Evolutionary conservation across 2,797 vertebrate genomes (phyloP).

Genomic region (Nyctibius grandis): DNA sequence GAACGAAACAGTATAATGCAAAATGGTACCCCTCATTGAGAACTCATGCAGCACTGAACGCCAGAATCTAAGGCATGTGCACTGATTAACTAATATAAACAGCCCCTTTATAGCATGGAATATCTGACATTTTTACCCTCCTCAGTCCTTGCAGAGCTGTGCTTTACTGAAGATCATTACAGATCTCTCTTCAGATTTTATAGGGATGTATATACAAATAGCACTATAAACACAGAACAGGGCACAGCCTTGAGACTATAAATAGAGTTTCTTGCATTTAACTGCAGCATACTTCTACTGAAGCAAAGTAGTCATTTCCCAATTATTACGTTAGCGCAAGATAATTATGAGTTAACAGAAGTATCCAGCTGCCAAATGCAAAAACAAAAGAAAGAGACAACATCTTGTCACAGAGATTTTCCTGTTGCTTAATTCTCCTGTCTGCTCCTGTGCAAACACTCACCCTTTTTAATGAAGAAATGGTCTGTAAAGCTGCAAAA

Average conservation of each 20-base stretch:
- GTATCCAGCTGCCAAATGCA: neutral
- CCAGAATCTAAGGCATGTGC: neutral
- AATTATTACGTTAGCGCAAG: neutral
- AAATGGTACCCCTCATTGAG: neutral
- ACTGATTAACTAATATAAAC: neutral
- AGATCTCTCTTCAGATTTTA: neutral
- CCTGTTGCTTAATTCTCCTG: conserved; percentile 16
- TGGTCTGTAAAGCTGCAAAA: neutral
- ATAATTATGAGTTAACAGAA: conserved; percentile 1
- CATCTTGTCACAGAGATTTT: neutral
- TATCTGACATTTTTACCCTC: neutral
- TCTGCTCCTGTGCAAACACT: conserved; percentile 14
- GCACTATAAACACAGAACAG: neutral
- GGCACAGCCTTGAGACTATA: neutral
- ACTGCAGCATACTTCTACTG: neutral
- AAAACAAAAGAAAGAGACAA: conserved; percentile 1
- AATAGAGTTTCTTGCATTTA: neutral
- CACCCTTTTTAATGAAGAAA: conserved; percentile 33
- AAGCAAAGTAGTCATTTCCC: neutral
- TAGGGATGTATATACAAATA: neutral
- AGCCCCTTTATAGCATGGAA: neutral
- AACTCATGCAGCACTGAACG: neutral
- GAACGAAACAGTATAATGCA: neutral
- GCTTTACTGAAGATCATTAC: neutral
- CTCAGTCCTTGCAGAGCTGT: neutral